These are phyloP conservation scores for Mamestra brassicae DNA, from an alignment of 2,888 invertebrate species.

Conservation along the genomic window DNA sequence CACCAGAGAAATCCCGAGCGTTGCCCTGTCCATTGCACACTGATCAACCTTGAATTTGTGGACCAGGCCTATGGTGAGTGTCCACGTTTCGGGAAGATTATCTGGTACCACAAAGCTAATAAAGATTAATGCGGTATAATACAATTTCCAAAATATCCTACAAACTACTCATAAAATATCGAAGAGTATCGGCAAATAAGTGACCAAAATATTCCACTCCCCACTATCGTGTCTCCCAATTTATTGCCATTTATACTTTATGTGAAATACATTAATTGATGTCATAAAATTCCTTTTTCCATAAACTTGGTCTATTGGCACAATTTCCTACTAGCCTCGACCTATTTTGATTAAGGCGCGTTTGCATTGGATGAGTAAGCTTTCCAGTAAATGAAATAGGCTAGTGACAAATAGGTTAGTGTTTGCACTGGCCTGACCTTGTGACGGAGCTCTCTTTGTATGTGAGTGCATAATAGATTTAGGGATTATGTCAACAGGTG, in stretches of 20 bases:
- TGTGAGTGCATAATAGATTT: constrained; percentile 4
- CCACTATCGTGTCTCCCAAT: constrained; percentile 1
- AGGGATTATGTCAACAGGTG: constrained; percentile 18
- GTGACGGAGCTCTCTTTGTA: not conserved
- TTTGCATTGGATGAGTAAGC: constrained; percentile 29
- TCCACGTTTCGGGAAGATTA: no score
- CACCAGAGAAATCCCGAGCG: no score
- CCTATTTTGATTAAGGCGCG: constrained; percentile 43
- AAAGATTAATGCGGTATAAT: no score
- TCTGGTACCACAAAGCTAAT: no score
- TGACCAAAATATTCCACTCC: constrained; percentile 53
- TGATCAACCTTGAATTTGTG: no score
- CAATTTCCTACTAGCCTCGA: constrained; percentile 53
- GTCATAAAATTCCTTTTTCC: constrained; percentile 61
- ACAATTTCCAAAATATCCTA: no score
- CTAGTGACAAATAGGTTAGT: constrained; percentile 7
- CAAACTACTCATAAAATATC: not conserved
- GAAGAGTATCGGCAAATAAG: not conserved
- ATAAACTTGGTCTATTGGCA: constrained; percentile 59
- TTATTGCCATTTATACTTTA: constrained; percentile 51
- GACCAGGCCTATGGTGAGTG: no score
- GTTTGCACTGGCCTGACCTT: constrained; percentile 13
- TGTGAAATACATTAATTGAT: constrained; percentile 53
- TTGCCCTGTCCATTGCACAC: no score
- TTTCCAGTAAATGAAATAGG: not conserved